Evolutionary conservation across 1,140 invertebrate genomes (phyloP), one percentile per base, ranked within the genome.

Genomic region (Listronotus bonariensis): DNA sequence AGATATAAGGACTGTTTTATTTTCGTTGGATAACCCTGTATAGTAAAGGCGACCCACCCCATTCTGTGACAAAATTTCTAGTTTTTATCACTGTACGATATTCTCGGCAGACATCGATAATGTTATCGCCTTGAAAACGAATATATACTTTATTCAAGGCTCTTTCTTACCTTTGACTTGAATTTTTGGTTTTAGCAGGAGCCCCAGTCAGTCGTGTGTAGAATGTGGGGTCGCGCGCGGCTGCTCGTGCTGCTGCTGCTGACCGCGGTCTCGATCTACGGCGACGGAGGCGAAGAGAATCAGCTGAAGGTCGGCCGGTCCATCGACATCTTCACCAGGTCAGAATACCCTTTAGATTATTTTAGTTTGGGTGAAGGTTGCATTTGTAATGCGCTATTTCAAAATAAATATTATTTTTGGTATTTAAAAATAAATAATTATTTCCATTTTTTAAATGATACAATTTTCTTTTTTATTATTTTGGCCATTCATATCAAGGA

Each of bases 141-240:
- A 18, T 31, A 31, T 41, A 8, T 45, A 42, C 31, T 32, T 32
- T 34, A 34, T 59, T 53, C 54, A 65, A 58, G 63, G 54, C 46
- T 49, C 26, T 56, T 56, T 46, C 32, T 52, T 52, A 52, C 52
- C 53, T 56, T 56, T 65, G 46, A 51, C 54, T 58, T 38, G 32
- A 15, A 14, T 17, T 57, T 57, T 58, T 65, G 31, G 61, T 42
- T 63, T 65, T 46, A 65, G 63, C 54, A 58, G 43, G 45, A 31
- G 38, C 48, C 32, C 18, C 67, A 66, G 60, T 64, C 69, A 69
- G 71, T 69, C 58, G 68, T 66, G 56, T 56, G 65, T 67, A 79
- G 74, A 71, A 79, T 79, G 77, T 78, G 77, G 76, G 65, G 76
- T 69, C 72, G 77, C 60, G 74, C 76, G 60, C 65, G 76, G 70